A percentile compares a stretch with the other conserved stretches of the same genome.
These are phyloP conservation scores for Karalla daura DNA, from an alignment of 2,797 vertebrate species.

Conservation along the genomic window DNA sequence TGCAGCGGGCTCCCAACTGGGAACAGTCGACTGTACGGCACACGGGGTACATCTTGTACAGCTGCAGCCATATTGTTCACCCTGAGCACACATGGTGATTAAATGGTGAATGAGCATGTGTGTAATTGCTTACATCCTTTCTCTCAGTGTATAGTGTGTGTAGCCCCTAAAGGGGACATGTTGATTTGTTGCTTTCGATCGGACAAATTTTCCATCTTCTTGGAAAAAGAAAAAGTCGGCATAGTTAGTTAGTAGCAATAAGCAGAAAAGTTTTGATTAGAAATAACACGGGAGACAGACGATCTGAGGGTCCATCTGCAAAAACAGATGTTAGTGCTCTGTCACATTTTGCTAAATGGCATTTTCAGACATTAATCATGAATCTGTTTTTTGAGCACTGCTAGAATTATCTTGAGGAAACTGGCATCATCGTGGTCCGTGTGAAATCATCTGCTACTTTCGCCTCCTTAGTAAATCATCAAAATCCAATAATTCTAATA, in stretches of 20 bases:
- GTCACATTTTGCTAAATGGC: not conserved
- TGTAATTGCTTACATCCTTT: constrained; percentile 31
- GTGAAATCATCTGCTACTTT: not conserved
- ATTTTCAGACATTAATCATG: not conserved
- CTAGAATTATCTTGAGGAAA: not conserved
- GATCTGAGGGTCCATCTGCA: not conserved
- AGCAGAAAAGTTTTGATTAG: too few relatives aligned
- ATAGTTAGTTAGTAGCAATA: too few relatives aligned
- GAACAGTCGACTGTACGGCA: not conserved
- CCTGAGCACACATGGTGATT: constrained; percentile 31
- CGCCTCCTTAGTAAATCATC: not conserved
- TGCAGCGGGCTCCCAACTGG: not conserved
- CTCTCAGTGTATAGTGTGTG: not conserved
- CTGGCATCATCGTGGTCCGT: not conserved
- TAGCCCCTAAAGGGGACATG: too few relatives aligned
- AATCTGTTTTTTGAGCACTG: not conserved
- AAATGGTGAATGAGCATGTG: constrained; percentile 27
- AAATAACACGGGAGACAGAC: too few relatives aligned
- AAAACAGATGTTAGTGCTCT: not conserved
- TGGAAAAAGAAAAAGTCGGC: too few relatives aligned
- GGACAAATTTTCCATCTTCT: too few relatives aligned
- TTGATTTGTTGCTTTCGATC: too few relatives aligned
- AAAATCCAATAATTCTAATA: not conserved
- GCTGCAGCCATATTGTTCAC: constrained; percentile 42
- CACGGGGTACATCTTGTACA: constrained; percentile 3